Evolutionary conservation across 2,797 vertebrate species (phyloP).

Genomic region (Pangasius sanitwongsei): DNA sequence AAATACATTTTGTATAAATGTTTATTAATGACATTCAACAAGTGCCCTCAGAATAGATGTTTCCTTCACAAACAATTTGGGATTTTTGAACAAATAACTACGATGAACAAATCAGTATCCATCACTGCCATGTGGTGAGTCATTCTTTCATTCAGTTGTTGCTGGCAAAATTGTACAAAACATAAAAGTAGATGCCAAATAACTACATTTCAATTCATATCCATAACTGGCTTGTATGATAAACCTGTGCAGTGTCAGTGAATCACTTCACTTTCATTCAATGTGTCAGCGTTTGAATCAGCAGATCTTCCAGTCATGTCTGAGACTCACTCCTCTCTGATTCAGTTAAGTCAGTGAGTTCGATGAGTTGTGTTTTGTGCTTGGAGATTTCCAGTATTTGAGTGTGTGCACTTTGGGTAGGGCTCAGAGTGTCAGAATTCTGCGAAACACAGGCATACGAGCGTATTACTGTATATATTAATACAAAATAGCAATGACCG

Average conservation of each 20-base stretch:
- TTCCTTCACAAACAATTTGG: background rate
- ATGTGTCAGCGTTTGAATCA: constrained; percentile 1
- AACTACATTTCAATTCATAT: background rate
- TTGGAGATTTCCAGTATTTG: background rate
- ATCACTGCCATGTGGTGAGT: background rate
- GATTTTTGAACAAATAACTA: background rate
- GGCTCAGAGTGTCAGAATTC: background rate
- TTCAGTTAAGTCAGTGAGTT: constrained; percentile 1
- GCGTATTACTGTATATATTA: background rate
- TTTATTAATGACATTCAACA: background rate
- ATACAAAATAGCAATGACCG: background rate
- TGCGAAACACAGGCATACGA: background rate
- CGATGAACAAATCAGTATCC: background rate
- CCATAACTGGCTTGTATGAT: background rate
- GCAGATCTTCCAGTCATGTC: background rate
- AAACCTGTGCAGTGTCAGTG: background rate
- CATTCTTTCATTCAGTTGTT: background rate
- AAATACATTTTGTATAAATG: background rate
- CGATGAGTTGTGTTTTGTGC: background rate
- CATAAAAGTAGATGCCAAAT: background rate
- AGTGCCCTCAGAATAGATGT: background rate
- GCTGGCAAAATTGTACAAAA: background rate
- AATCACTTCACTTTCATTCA: background rate
- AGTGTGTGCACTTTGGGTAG: background rate
- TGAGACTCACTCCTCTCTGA: background rate